A percentile compares a stretch with the other conserved stretches of the same genome.
phyloP scores from a whole-genome alignment of 1,140 invertebrate species.

The Procambarus clarkii region DNA sequence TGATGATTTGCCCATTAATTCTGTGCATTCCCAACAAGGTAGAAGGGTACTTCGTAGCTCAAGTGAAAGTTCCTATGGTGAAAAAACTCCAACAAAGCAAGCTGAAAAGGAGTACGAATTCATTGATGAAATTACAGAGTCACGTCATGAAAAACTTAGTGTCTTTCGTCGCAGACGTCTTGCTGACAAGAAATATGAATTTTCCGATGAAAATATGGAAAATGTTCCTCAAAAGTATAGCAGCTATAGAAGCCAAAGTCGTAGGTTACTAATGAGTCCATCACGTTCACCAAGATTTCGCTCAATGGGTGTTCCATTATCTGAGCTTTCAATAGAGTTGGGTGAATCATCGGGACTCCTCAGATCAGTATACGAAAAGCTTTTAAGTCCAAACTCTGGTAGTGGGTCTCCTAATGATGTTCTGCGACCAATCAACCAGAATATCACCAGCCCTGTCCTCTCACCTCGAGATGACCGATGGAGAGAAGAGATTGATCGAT shows the following conservation, averaged over 20 bases:
- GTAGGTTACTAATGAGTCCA: constrained; percentile 66
- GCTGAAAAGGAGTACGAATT: constrained; percentile 88
- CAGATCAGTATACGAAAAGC: constrained; percentile 66
- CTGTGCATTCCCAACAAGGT: constrained; percentile 31
- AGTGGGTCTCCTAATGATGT: constrained; percentile 71
- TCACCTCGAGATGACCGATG: constrained; percentile 71
- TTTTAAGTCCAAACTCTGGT: constrained; percentile 67
- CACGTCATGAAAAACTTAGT: constrained; percentile 81
- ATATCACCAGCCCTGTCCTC: constrained; percentile 71
- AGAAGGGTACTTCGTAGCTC: constrained; percentile 64
- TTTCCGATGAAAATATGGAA: constrained; percentile 85
- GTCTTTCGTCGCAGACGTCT: constrained; percentile 78
- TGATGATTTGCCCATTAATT: constrained; percentile 23
- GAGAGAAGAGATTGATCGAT: constrained; percentile 67
- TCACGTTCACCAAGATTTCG: constrained; percentile 65
- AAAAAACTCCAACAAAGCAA: constrained; percentile 53
- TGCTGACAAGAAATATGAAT: constrained; percentile 94
- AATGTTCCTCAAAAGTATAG: constrained; percentile 77
- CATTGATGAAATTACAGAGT: constrained; percentile 84
- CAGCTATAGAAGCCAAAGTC: constrained; percentile 67
- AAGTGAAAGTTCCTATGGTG: constrained; percentile 65
- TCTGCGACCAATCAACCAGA: constrained; percentile 73
- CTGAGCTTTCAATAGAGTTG: constrained; percentile 65
- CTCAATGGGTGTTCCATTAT: constrained; percentile 55
- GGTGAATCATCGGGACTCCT: constrained; percentile 60